Evolutionary conservation across 2,113 vertebrate species (phyloP).

Genomic region (Pterophyllum scalare): DNA sequence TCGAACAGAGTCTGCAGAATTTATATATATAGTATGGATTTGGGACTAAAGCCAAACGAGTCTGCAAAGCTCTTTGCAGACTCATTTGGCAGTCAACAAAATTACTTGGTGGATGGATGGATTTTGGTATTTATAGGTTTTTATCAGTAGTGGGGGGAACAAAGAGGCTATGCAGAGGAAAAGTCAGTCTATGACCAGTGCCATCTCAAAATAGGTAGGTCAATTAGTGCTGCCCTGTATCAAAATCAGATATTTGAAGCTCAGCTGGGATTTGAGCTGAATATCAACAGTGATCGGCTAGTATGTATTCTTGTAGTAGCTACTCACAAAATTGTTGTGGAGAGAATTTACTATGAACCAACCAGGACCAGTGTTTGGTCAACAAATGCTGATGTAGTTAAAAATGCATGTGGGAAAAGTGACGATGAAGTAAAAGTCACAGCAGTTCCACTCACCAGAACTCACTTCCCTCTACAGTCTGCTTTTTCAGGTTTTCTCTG

Average conservation of each 20-base stretch:
- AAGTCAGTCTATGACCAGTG: not conserved
- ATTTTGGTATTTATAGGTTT: conserved; percentile 8
- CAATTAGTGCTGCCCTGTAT: too few species aligned
- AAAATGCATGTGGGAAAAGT: not conserved
- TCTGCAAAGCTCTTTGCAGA: not conserved
- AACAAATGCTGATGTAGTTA: not conserved
- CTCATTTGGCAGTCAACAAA: not conserved
- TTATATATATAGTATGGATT: too few species aligned
- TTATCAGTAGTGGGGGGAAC: not conserved
- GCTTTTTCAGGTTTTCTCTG: conserved; percentile 87
- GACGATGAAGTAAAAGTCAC: too few species aligned
- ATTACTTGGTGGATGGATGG: not conserved
- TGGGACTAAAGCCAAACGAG: not conserved
- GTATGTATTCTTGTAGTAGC: not conserved
- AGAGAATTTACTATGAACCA: not conserved
- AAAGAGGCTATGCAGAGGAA: not conserved
- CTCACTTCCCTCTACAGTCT: conserved; percentile 88
- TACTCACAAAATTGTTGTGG: not conserved
- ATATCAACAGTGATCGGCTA: not conserved
- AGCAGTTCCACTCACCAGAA: conserved; percentile 87
- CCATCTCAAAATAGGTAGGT: not conserved
- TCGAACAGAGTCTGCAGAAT: too few species aligned
- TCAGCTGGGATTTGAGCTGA: not conserved
- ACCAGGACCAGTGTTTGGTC: not conserved
- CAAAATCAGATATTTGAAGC: not conserved